Percentiles rank a stretch among this genome's conserved stretches.
Evolutionary conservation across 2,888 invertebrate species (phyloP).

Genomic region (Bursaphelenchus okinawaensis): DNA sequence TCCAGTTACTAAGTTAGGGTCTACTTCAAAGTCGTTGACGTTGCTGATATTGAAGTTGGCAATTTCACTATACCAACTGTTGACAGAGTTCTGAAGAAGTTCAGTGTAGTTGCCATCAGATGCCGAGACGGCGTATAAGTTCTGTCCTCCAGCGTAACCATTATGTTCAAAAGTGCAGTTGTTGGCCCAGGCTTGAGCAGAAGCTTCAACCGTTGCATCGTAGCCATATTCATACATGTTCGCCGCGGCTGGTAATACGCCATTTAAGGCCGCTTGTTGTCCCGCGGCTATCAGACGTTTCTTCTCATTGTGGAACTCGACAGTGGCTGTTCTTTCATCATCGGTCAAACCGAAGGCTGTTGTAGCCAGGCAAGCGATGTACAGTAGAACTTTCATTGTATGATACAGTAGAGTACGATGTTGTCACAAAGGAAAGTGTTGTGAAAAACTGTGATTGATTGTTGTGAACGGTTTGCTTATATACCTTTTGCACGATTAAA

Average conservation of each 20-base stretch:
- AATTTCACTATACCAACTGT: background rate
- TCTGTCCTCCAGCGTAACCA: background rate
- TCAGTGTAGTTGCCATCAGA: background rate
- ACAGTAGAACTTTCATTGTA: background rate
- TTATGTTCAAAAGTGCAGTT: background rate
- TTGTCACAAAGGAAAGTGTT: no score
- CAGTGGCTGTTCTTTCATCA: background rate
- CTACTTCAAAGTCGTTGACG: background rate
- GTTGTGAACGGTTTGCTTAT: no score
- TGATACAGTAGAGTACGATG: no score
- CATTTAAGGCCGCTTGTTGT: background rate
- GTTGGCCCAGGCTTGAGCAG: background rate
- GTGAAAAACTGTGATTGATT: no score
- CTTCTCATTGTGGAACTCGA: background rate
- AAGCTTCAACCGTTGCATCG: background rate
- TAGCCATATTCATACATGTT: background rate
- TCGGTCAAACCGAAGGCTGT: background rate
- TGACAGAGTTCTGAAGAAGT: background rate
- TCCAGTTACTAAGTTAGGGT: background rate
- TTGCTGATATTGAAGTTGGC: background rate
- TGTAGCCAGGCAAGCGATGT: background rate
- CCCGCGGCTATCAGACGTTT: background rate
- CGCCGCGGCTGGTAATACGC: background rate
- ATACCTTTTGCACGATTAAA: no score
- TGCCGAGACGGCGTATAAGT: background rate